A percentile compares a stretch with the other conserved stretches of the same genome.
These are phyloP conservation scores for Drosophila macrospina DNA, from an alignment of 2,888 invertebrate genomes.

Conservation along the genomic window DNA sequence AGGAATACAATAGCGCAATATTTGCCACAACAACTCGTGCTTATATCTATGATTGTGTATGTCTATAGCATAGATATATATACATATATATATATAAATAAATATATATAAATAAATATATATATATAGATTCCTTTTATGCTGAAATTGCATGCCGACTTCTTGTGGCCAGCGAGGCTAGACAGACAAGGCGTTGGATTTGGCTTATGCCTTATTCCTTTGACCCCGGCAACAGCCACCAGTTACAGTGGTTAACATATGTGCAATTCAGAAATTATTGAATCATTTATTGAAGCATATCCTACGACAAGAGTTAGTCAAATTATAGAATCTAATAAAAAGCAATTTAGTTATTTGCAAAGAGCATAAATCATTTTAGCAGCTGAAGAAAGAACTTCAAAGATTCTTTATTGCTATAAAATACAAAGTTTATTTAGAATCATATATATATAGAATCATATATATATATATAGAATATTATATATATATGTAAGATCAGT, in stretches of 20 bases:
- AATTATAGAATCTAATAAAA: too few species aligned
- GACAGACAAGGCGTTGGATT: conserved; percentile 27
- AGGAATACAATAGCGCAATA: conserved; percentile 48
- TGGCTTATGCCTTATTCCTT: conserved; percentile 27
- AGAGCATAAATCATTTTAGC: too few species aligned
- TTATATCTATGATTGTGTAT: conserved; percentile 7
- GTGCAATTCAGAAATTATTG: neutral
- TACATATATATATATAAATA: conserved; percentile 15
- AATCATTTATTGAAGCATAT: too few species aligned
- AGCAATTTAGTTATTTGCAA: too few species aligned
- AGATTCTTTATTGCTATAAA: too few species aligned
- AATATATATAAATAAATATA: conserved; percentile 6
- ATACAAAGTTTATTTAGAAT: too few species aligned
- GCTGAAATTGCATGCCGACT: conserved; percentile 68
- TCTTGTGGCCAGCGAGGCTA: conserved; percentile 33
- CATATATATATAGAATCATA: too few species aligned
- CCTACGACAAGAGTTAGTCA: too few species aligned
- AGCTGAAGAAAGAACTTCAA: too few species aligned
- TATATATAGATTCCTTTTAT: conserved; percentile 40
- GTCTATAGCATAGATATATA: conserved; percentile 9
- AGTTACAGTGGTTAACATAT: conserved; percentile 29
- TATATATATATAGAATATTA: too few species aligned
- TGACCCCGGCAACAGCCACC: conserved; percentile 37
- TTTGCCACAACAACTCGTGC: conserved; percentile 19
- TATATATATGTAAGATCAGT: too few species aligned